Evolutionary conservation across 2,797 vertebrate genomes (phyloP).

Genomic region (Ibycter americanus): DNA sequence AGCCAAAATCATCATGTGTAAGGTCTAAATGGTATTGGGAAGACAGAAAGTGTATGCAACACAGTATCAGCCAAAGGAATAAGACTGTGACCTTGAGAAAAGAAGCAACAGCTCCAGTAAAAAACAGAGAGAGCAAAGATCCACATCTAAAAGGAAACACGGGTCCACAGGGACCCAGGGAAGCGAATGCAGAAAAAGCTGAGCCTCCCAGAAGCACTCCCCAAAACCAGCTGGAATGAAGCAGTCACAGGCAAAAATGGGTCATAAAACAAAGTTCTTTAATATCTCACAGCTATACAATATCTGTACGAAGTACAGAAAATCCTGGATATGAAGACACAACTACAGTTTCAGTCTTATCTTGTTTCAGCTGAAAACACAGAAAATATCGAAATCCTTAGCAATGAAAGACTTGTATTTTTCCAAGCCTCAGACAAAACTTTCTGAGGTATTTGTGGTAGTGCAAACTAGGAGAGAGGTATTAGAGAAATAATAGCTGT

Average conservation of each 20-base stretch:
- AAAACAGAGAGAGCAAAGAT: background rate
- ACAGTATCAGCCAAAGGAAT: background rate
- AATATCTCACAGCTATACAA: background rate
- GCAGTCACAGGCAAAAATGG: background rate
- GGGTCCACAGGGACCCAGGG: background rate
- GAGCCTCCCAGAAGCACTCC: background rate
- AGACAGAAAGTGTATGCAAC: background rate
- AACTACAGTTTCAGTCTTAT: background rate
- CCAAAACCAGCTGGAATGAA: background rate
- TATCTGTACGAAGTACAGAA: background rate
- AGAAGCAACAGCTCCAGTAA: fast-evolving
- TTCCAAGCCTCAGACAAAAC: background rate
- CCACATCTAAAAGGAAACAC: background rate
- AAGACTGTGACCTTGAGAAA: background rate
- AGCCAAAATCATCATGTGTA: background rate
- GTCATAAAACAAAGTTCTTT: background rate
- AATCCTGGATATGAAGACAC: background rate
- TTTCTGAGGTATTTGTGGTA: background rate
- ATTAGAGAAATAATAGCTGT: background rate
- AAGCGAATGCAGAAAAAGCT: background rate
- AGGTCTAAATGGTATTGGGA: background rate
- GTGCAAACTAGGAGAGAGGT: background rate
- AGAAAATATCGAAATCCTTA: background rate
- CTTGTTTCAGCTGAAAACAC: background rate
- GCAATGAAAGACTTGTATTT: background rate